These are phyloP conservation scores for Itoplectis maculator DNA, from an alignment of 2,888 invertebrate genomes.

Conservation along the genomic window DNA sequence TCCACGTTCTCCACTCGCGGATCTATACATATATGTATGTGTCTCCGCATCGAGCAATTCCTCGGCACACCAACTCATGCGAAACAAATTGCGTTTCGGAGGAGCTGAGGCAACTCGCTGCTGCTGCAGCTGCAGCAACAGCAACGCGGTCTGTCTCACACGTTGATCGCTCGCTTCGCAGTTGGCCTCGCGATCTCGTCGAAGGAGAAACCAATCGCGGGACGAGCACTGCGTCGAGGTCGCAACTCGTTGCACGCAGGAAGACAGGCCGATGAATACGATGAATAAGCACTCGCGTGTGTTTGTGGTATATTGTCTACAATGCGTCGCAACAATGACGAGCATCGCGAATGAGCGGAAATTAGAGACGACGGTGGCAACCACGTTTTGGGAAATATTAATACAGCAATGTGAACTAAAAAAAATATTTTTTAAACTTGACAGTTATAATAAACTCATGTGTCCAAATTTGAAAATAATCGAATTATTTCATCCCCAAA, in stretches of 20 bases:
- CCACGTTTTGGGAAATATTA: no score
- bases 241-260: conserved; percentile 26
- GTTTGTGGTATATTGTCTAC: neutral
- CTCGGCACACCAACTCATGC: conserved; percentile 31
- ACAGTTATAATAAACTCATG: no score
- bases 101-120: conserved; percentile 22
- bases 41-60: conserved; percentile 26
- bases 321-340: neutral
- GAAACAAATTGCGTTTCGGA: conserved; percentile 57
- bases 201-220: conserved; percentile 63
- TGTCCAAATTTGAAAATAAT: no score
- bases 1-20: conserved; percentile 7
- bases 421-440: no score
- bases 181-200: conserved; percentile 59
- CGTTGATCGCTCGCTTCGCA: conserved; percentile 29
- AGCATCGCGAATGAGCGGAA: no score
- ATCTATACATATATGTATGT: conserved; percentile 3
- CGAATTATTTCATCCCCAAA: no score
- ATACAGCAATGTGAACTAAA: no score
- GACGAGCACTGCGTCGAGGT: conserved; percentile 43
- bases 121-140: conserved; percentile 4
- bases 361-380: no score
- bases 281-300: conserved; percentile 40
- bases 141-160: conserved; percentile 42
- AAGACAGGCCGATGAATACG: conserved; percentile 29